Conservation (phyloP, 2,888 invertebrate species). For the Heliconius aoede region DNA sequence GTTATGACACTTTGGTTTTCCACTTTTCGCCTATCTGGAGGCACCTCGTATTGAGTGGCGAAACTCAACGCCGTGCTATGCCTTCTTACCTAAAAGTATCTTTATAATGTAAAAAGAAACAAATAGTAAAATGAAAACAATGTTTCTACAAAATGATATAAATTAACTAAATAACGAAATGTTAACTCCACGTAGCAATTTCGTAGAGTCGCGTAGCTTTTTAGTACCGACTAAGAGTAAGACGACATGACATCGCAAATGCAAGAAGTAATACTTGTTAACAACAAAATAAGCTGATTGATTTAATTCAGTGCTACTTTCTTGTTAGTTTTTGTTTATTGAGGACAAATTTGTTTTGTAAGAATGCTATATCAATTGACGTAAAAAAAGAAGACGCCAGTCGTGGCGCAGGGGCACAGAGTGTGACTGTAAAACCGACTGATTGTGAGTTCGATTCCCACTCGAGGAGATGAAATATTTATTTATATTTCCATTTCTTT, state of each 20-base stretch:
- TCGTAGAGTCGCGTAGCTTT: slow-evolving; percentile 8
- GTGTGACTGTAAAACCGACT: no score
- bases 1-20: no score
- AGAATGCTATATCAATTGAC: background rate
- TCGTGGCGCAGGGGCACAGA: no score
- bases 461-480: no score
- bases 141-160: background rate
- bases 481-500: no score
- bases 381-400: no score
- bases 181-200: slow-evolving; percentile 16
- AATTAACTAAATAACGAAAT: slow-evolving; percentile 19
- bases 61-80: no score
- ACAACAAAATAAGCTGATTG: slow-evolving; percentile 17
- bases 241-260: slow-evolving; percentile 32
- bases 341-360: background rate
- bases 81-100: background rate
- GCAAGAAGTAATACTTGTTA: slow-evolving; percentile 28
- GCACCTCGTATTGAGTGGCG: no score
- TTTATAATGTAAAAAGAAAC: background rate
- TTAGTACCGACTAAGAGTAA: slow-evolving; percentile 9
- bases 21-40: no score
- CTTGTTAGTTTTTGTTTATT: slow-evolving; percentile 1
- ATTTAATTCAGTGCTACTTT: background rate
- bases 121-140: background rate
- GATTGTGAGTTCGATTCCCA: no score